Conservation (phyloP, 2,113 vertebrate species). For the Psilopogon haemacephalus region DNA sequence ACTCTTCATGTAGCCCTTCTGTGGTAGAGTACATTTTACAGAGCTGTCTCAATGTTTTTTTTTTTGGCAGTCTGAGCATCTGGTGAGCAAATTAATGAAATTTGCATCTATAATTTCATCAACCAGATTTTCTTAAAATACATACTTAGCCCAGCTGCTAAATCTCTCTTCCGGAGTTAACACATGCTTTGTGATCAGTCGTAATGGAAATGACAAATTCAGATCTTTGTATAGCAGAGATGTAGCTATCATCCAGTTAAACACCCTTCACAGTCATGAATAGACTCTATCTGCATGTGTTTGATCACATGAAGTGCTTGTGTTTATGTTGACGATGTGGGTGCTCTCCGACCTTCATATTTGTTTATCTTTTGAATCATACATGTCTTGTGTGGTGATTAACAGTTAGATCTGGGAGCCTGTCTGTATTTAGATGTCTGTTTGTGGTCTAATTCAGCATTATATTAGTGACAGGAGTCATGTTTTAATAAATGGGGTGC, state of each 20-base stretch:
- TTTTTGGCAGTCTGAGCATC: conserved; percentile 43
- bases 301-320: background rate
- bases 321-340: background rate
- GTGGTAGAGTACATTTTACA: background rate
- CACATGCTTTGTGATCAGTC: background rate
- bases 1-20: background rate
- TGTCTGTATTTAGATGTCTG: conserved; percentile 33
- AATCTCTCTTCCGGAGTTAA: background rate
- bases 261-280: background rate
- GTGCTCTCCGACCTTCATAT: conserved; percentile 6
- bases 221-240: background rate
- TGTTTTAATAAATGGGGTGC: conserved; percentile 52
- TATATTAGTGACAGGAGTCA: conserved; percentile 17
- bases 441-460: conserved; percentile 57
- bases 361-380: conserved; percentile 9
- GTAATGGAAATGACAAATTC: background rate
- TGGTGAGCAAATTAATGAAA: conserved; percentile 52
- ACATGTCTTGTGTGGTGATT: background rate
- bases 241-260: background rate
- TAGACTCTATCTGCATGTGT: background rate
- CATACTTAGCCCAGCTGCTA: background rate
- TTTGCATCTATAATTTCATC: conserved; percentile 13
- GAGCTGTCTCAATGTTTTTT: background rate
- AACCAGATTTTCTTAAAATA: conserved; percentile 34
- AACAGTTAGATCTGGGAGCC: background rate